Conservation (phyloP, 2,797 vertebrate genomes). For the Pampus argenteus region DNA sequence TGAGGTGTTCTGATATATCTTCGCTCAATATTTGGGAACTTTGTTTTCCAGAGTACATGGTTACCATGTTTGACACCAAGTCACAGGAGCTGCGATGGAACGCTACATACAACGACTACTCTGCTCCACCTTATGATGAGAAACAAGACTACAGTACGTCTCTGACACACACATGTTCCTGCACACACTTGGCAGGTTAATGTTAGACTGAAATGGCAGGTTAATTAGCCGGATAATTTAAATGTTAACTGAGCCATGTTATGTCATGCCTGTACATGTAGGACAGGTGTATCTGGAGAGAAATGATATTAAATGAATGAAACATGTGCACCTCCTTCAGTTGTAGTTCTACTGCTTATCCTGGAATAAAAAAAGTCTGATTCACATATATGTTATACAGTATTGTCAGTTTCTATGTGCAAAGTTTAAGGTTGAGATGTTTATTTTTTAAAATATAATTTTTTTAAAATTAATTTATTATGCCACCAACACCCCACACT, state of each 20-base stretch:
- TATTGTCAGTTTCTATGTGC: neutral
- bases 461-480: neutral
- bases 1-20: neutral
- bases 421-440: too few relatives aligned
- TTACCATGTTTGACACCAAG: slow-evolving; percentile 97
- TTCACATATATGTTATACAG: neutral
- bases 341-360: neutral
- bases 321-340: neutral
- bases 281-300: neutral
- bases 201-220: neutral
- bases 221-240: neutral
- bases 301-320: neutral
- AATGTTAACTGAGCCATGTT: neutral
- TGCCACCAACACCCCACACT: too few relatives aligned
- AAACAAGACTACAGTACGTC: slow-evolving; percentile 91
- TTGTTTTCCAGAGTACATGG: slow-evolving; percentile 89
- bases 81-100: slow-evolving; percentile 93
- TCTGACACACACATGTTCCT: neutral
- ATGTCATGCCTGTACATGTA: too few relatives aligned
- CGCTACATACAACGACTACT: slow-evolving; percentile 94
- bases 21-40: neutral
- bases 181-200: neutral
- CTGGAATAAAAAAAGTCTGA: neutral
- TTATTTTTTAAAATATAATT: neutral
- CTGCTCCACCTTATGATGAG: slow-evolving; percentile 87